Evolutionary conservation across 2,113 vertebrate genomes (phyloP).

Genomic region (Nothocercus nigrocapillus): DNA sequence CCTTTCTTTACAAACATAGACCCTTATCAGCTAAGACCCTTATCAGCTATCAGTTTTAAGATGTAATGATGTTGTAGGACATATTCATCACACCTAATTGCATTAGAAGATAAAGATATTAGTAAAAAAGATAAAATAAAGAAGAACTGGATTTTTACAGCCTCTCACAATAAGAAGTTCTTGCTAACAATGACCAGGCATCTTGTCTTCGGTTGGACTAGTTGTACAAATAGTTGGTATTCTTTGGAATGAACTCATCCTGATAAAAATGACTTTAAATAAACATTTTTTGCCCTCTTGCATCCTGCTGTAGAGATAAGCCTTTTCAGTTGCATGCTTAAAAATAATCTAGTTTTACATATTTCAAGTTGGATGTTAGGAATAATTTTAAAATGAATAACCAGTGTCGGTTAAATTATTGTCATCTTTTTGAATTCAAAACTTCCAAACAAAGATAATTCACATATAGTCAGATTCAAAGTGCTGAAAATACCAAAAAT

Average conservation of each 20-base stretch:
- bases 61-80: not conserved
- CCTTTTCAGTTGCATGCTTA: not conserved
- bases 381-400: not conserved
- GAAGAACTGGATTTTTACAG: not conserved
- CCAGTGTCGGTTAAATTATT: not conserved
- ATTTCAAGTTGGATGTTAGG: not conserved
- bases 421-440: not conserved
- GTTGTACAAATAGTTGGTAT: not conserved
- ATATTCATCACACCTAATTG: not conserved
- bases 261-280: not conserved
- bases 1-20: not conserved
- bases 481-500: constrained; percentile 9
- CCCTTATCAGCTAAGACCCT: not conserved
- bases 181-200: not conserved
- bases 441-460: constrained; percentile 28
- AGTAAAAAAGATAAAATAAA: not conserved
- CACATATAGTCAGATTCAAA: not conserved
- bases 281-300: not conserved
- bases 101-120: not conserved
- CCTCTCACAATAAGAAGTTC: not conserved
- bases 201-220: not conserved
- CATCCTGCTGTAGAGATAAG: not conserved
- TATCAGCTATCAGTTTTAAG: not conserved
- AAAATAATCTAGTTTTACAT: not conserved
- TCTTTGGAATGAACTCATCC: not conserved